Evolutionary conservation across 2,888 invertebrate genomes (phyloP).

Genomic region (Pachliopta kotzebuea): DNA sequence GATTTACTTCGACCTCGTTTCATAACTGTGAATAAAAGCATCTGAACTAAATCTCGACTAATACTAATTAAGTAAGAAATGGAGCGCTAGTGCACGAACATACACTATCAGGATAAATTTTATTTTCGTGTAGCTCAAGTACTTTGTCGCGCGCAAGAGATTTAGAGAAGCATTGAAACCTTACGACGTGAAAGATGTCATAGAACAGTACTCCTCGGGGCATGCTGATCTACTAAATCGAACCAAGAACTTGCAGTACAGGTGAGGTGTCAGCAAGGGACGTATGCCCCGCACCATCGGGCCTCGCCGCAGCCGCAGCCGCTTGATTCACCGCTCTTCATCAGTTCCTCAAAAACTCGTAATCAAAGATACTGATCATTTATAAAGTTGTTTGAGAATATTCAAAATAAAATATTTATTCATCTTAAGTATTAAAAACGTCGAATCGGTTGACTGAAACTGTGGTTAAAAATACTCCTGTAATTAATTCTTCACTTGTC

Average conservation of each 20-base stretch:
- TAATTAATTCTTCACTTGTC: too few relatives aligned
- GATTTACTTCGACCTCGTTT: background rate
- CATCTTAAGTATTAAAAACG: background rate
- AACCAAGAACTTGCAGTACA: conserved; percentile 92
- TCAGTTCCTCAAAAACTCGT: conserved; percentile 6
- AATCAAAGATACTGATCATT: conserved; percentile 4
- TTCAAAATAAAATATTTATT: background rate
- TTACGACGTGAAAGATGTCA: conserved; percentile 96
- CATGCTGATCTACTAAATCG: conserved; percentile 93
- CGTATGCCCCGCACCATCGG: conserved; percentile 55
- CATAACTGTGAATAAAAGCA: background rate
- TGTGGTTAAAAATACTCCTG: too few relatives aligned
- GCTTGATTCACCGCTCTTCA: conserved; percentile 32
- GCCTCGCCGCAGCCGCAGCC: conserved; percentile 33
- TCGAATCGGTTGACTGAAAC: background rate
- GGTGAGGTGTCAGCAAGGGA: conserved; percentile 75
- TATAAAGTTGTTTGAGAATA: conserved; percentile 3
- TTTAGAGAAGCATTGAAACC: conserved; percentile 96
- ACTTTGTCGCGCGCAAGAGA: conserved; percentile 94
- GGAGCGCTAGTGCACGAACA: background rate
- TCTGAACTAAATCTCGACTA: background rate
- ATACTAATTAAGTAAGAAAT: background rate
- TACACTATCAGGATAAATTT: conserved; percentile 58
- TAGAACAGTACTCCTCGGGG: conserved; percentile 94
- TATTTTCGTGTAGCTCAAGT: conserved; percentile 86